These are phyloP conservation scores for Drosophila ambigua DNA, from an alignment of 1,140 invertebrate genomes.

Conservation along the genomic window DNA sequence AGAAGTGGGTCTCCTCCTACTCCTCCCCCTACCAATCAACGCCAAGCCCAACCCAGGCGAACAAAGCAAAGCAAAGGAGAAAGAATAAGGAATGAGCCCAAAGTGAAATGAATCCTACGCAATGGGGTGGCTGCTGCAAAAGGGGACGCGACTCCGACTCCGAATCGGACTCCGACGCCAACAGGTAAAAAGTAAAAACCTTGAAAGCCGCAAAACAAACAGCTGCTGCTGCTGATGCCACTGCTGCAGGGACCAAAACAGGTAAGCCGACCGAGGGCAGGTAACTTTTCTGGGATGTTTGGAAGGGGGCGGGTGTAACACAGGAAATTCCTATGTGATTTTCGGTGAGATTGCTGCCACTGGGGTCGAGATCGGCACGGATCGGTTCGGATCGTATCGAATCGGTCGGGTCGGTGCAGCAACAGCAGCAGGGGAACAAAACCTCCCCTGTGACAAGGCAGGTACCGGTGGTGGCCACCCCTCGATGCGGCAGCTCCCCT, in stretches of 20 bases:
- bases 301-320: constrained; percentile 59
- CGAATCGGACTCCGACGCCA: constrained; percentile 44
- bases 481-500: constrained; percentile 25
- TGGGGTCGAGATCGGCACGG: constrained; percentile 7
- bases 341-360: constrained; percentile 69
- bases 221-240: constrained; percentile 54
- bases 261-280: constrained; percentile 66
- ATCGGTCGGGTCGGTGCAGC: constrained; percentile 38
- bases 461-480: constrained; percentile 54
- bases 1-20: constrained; percentile 20
- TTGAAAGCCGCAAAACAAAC: constrained; percentile 81
- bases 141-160: constrained; percentile 56
- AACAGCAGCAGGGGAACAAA: constrained; percentile 5
- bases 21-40: constrained; percentile 4
- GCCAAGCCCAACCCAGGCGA: constrained; percentile 41
- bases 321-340: constrained; percentile 83
- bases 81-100: constrained; percentile 32
- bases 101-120: constrained; percentile 74
- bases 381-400: constrained; percentile 53
- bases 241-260: constrained; percentile 42
- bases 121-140: constrained; percentile 71
- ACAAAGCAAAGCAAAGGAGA: constrained; percentile 37
- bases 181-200: constrained; percentile 78
- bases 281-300: constrained; percentile 51
- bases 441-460: constrained; percentile 59